These are phyloP conservation scores for Heliconius congener DNA, from an alignment of 1,140 invertebrate genomes.

Conservation along the genomic window DNA sequence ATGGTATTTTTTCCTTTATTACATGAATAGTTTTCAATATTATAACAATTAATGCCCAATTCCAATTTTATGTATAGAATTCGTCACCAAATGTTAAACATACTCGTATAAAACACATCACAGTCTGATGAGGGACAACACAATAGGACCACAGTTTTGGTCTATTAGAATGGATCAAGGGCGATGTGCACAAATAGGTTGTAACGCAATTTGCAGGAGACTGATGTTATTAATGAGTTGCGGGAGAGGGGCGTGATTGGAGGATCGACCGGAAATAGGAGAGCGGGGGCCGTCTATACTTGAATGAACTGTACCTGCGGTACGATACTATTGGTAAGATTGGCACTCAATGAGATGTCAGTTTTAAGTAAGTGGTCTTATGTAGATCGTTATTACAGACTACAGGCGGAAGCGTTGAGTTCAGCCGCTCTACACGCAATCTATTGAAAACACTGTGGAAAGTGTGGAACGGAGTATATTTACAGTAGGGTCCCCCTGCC, in stretches of 20 bases:
- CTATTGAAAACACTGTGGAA: too few relatives aligned
- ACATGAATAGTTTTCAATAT: too few relatives aligned
- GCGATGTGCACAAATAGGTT: slow-evolving; percentile 16
- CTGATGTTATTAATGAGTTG: slow-evolving; percentile 23
- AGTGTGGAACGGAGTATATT: too few relatives aligned
- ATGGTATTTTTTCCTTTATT: too few relatives aligned
- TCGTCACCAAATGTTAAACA: neutral
- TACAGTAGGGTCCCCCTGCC: too few relatives aligned
- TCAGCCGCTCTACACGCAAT: too few relatives aligned
- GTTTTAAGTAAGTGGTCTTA: neutral
- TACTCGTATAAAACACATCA: neutral
- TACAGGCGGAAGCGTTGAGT: too few relatives aligned
- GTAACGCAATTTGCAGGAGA: slow-evolving; percentile 14
- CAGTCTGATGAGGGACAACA: too few relatives aligned
- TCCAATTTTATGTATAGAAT: neutral
- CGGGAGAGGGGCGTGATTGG: slow-evolving; percentile 11
- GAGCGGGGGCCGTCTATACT: neutral
- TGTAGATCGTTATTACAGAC: too few relatives aligned
- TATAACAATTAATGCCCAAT: neutral
- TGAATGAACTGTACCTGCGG: neutral
- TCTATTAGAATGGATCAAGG: slow-evolving; percentile 21
- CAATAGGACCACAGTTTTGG: neutral
- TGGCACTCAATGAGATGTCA: neutral
- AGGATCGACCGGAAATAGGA: neutral
- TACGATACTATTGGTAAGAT: neutral